Evolutionary conservation across 2,888 invertebrate species (phyloP), one percentile per base, ranked within the genome.

Genomic region (Chaetogeoica ovagalla): DNA sequence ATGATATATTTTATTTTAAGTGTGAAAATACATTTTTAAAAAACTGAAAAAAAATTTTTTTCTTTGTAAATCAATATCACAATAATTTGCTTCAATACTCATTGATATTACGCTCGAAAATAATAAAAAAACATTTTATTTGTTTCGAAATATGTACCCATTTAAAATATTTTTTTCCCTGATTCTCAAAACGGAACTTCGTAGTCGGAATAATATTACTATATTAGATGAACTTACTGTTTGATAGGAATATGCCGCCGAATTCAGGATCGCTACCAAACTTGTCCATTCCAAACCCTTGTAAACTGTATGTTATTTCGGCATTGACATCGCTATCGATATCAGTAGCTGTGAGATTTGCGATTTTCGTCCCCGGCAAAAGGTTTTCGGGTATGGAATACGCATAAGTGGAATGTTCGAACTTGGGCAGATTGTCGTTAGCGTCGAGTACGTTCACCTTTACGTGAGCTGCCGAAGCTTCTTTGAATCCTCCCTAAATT

Each of bases 381-480:
- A 90, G 88, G 85, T 92, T 91, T 86, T 94, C 94, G 2, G 89
- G 86, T 0, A 93, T 90, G 63, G 89, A 88, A 62, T 93, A 89
- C 13, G 84, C 83, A 84, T 93, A 93, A 21, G 89, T 89, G 0
- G 88, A 85, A 82, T 89, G 87, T 13, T 89, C 88, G 84, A 94
- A 94, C 59, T 90, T 86, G 0, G 94, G 94, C 0, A 90, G 87
- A 84, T 94, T 94, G 84, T 95, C 95, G 84, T 95, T 95, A 72
- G 91, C 91, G 85, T 95, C 95, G 75, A 90, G 90, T 0, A 93
- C 89, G 83, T 89, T 87, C 0, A 91, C 88, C 62, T 88, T 88
- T 0, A 84, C 81, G 7, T 63, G 69, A 4, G 70, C 70, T 3
- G 70, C 39, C 30, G 77, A 83, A 21, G 82, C 83, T 81, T 83